Base-by-base conservation (phyloP, 1,140 invertebrate species). In the Drosophila paulistorum region DNA sequence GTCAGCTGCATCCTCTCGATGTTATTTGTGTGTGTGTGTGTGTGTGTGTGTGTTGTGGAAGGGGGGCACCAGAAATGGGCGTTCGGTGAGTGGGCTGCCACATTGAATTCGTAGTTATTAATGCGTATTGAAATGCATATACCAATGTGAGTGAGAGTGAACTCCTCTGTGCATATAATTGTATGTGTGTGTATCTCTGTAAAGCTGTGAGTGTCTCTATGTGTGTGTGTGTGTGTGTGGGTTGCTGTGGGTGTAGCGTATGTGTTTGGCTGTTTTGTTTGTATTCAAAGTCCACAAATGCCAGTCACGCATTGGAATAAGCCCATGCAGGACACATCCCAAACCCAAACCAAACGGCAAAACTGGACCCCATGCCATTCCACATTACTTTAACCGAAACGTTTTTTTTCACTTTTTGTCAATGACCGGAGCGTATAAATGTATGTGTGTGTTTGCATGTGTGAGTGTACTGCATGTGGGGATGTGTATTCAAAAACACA, bases 31-130 rank as follows among this genome's bases (percentile, higher is more conserved):
- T 59, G 58, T 77, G 20, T 58, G 55, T 23, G 45, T 68, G 17
- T 17, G 17, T n/a, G n/a, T n/a, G n/a, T n/a, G n/a, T n/a, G n/a
- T n/a, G 58, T 20, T 20, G 20, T 1, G 20, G 20, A 23, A 23
- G 1, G 20, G 20, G 20, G 20, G 20, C 35, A 42, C 0, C 5
- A 13, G 11, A 9, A 23, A 2, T 30, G 55, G 55, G 7, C 10
- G 23, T 26, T 26, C 6, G 6, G 14, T 54, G 61, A 33, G 11
- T 65, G 59, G 33, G 75, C 74, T 71, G 83, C 85, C 79, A 81
- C 83, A 87, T 86, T 82, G 76, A 83, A 83, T 87, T 87, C 76
- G 84, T 87, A 87, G 83, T 86, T 87, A 86, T 87, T 87, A 87
- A 86, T 86, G 76, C 83, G 79, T 79, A 86, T 86, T 87, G 83